These are phyloP conservation scores for Pimpla rufipes DNA, from an alignment of 2,888 invertebrate genomes.

Conservation along the genomic window DNA sequence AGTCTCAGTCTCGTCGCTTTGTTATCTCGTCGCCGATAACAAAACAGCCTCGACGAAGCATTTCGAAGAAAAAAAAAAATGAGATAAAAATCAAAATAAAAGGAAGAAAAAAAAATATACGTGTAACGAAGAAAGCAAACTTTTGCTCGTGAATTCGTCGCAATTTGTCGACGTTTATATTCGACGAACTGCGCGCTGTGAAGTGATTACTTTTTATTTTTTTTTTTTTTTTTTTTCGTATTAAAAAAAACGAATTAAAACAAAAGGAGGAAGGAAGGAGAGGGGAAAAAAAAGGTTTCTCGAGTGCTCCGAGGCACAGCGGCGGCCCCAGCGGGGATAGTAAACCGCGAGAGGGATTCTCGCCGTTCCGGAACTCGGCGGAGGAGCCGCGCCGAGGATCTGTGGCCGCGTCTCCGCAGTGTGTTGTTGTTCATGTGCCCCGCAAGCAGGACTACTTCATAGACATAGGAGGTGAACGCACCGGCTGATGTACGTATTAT, in stretches of 20 bases:
- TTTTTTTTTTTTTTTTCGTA: background rate
- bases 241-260: background rate
- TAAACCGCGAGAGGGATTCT: conserved; percentile 58
- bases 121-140: too few species aligned
- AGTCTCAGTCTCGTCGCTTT: background rate
- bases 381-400: conserved; percentile 49
- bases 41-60: too few species aligned
- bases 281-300: conserved; percentile 22
- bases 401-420: conserved; percentile 56
- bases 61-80: too few species aligned
- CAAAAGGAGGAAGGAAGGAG: background rate
- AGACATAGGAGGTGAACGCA: conserved; percentile 73
- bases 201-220: conserved; percentile 18
- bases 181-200: conserved; percentile 25
- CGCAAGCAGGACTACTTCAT: conserved; percentile 73
- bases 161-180: too few species aligned
- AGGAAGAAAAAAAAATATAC: too few species aligned
- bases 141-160: too few species aligned
- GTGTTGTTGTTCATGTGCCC: conserved; percentile 72
- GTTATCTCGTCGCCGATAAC: too few species aligned
- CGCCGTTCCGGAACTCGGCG: conserved; percentile 65
- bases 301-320: conserved; percentile 55
- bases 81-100: too few species aligned
- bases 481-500: conserved; percentile 71
- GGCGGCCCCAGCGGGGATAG: conserved; percentile 41